These are phyloP conservation scores for Leptatherina wallacei DNA, from an alignment of 2,797 vertebrate genomes.

Conservation along the genomic window DNA sequence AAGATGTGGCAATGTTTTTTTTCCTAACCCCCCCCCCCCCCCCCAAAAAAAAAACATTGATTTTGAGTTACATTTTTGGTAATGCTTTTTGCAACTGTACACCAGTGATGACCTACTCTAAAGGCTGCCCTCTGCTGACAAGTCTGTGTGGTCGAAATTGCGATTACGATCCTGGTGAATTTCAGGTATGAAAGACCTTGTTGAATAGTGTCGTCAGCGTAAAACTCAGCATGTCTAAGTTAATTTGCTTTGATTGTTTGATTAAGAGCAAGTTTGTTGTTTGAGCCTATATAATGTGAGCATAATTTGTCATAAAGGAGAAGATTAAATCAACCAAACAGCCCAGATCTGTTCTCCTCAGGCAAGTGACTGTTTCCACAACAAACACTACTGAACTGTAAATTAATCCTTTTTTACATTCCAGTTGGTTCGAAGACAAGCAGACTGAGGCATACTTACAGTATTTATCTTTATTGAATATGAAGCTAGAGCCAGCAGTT, in stretches of 20 bases:
- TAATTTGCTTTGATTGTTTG: background rate
- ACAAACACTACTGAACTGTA: constrained; percentile 13
- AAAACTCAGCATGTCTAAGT: background rate
- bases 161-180: constrained; percentile 6
- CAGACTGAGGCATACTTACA: background rate
- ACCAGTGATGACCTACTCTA: constrained; percentile 35
- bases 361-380: constrained; percentile 24
- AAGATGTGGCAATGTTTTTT: background rate
- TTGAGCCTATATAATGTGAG: constrained; percentile 1
- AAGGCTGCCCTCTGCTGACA: constrained; percentile 78
- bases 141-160: constrained; percentile 43
- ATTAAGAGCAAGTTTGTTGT: background rate
- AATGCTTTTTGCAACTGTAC: constrained; percentile 10
- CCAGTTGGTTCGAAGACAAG: background rate
- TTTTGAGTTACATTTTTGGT: background rate
- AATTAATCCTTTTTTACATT: background rate
- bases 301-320: constrained; percentile 8
- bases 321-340: constrained; percentile 5
- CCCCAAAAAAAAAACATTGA: background rate
- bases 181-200: constrained; percentile 12
- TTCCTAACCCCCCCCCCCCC: background rate
- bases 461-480: background rate
- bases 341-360: constrained; percentile 12
- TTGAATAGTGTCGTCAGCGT: background rate
- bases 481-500: background rate